These are phyloP conservation scores for Cryptus armator DNA, from an alignment of 2,888 invertebrate genomes.

Conservation along the genomic window DNA sequence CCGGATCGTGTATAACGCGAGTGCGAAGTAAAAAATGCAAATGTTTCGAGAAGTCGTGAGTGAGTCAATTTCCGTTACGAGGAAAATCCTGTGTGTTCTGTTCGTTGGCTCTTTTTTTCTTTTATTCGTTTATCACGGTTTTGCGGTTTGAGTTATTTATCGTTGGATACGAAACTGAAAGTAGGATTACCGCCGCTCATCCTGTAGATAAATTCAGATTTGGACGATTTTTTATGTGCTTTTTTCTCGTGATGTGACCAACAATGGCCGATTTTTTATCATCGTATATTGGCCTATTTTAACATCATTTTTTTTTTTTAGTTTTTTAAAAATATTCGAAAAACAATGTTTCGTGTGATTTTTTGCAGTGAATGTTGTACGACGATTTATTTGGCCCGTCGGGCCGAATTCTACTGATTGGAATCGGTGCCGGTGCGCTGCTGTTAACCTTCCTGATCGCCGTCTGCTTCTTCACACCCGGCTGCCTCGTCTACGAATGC, in stretches of 20 bases:
- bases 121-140: conserved; percentile 27
- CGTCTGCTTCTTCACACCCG: conserved; percentile 83
- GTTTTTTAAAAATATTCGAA: not conserved
- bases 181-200: not conserved
- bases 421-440: conserved; percentile 78
- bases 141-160: conserved; percentile 14
- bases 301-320: not conserved
- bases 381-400: conserved; percentile 81
- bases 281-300: not conserved
- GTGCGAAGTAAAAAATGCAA: conserved; percentile 57
- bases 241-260: not conserved
- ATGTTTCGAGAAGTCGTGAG: conserved; percentile 39
- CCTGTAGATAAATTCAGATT: not conserved
- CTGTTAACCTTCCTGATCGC: conserved; percentile 80
- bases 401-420: conserved; percentile 82
- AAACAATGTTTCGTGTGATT: conserved; percentile 54
- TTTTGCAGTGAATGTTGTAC: conserved; percentile 83
- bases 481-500: conserved; percentile 84
- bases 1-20: conserved; percentile 5
- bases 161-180: not conserved
- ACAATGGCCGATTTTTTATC: not conserved
- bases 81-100: conserved; percentile 26
- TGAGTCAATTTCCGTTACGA: conserved; percentile 42
- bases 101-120: conserved; percentile 7
- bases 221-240: not conserved